Conservation (phyloP, 2,797 vertebrate species). For the Dallia pectoralis region DNA sequence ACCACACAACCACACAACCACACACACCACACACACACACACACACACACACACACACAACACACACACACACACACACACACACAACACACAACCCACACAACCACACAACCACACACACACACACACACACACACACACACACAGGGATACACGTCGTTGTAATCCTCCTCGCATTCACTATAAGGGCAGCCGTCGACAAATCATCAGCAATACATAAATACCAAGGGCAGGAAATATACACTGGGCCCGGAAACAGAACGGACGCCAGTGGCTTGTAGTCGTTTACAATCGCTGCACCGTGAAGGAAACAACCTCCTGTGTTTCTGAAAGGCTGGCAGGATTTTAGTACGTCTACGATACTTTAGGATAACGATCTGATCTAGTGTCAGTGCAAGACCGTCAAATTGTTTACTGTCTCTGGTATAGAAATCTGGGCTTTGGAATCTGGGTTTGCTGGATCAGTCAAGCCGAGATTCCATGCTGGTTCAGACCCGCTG, state of each 20-base stretch:
- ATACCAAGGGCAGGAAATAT: slow-evolving; percentile 13
- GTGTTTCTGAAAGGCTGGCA: neutral
- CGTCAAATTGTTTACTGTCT: too few species aligned
- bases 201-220: slow-evolving; percentile 40
- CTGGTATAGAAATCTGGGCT: too few species aligned
- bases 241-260: slow-evolving; percentile 1
- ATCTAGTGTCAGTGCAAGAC: neutral
- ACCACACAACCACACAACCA: too few species aligned
- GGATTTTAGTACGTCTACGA: neutral
- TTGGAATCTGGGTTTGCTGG: neutral
- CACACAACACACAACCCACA: too few species aligned
- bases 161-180: slow-evolving; percentile 56
- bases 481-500: slow-evolving; percentile 34
- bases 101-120: slow-evolving; percentile 9
- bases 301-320: slow-evolving; percentile 48
- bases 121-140: neutral
- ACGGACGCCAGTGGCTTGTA: slow-evolving; percentile 30
- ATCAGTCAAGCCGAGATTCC: slow-evolving; percentile 33
- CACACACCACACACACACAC: too few species aligned
- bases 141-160: slow-evolving; percentile 19
- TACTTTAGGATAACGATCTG: too few species aligned
- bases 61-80: slow-evolving; percentile 8
- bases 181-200: slow-evolving; percentile 34
- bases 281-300: slow-evolving; percentile 29
- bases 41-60: neutral